Conservation (phyloP, 2,888 invertebrate species). For the Hemithea aestivaria region DNA sequence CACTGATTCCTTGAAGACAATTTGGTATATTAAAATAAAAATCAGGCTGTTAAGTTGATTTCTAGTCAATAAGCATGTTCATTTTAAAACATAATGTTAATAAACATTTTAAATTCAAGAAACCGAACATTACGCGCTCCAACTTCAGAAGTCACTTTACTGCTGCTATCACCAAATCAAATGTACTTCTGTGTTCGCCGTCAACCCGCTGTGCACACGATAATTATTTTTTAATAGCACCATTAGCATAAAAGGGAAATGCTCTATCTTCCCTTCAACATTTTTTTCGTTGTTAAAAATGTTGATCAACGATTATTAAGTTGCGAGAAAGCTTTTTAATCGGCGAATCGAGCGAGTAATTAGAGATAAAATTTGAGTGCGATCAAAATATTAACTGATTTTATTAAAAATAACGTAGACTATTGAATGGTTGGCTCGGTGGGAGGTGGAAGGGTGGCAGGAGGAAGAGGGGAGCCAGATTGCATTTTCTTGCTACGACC, state of each 20-base stretch:
- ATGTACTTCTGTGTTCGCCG: constrained; percentile 16
- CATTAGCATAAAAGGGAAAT: constrained; percentile 32
- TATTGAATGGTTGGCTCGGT: constrained; percentile 45
- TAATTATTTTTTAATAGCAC: constrained; percentile 39
- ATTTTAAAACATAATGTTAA: too few relatives aligned
- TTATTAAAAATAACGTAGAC: constrained; percentile 57
- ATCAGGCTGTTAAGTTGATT: too few relatives aligned
- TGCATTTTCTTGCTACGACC: constrained; percentile 71
- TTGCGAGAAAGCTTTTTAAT: constrained; percentile 5
- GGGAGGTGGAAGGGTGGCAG: constrained; percentile 29
- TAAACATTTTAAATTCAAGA: too few relatives aligned
- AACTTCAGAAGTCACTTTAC: constrained; percentile 6
- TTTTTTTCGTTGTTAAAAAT: too few relatives aligned
- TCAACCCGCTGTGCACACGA: constrained; percentile 26
- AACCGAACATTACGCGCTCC: constrained; percentile 1
- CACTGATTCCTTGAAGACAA: too few relatives aligned
- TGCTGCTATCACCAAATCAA: constrained; percentile 18
- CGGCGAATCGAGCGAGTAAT: constrained; percentile 1
- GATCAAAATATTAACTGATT: constrained; percentile 35
- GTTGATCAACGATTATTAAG: too few relatives aligned
- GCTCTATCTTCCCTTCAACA: constrained; percentile 24
- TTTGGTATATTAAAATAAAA: too few relatives aligned
- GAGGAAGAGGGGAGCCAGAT: constrained; percentile 46
- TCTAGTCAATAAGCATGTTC: too few relatives aligned
- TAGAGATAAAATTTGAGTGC: constrained; percentile 7